Evolutionary conservation across 1,140 invertebrate species (phyloP), one percentile per base, ranked within the genome.

Genomic region (Sarcophaga peregrina): DNA sequence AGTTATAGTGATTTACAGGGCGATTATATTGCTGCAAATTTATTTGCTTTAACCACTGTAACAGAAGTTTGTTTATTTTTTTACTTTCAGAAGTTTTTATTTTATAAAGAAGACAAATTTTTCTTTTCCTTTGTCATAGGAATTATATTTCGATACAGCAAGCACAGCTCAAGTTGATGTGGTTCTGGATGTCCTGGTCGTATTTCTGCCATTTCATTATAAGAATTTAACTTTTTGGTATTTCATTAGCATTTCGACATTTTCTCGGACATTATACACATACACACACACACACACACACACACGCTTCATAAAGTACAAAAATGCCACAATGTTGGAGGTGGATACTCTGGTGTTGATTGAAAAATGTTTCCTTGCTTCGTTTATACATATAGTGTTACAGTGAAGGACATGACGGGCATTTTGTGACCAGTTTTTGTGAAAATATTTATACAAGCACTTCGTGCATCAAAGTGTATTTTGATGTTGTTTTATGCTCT

Each of bases 141-240:
- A 20, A 25, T 68, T 68, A 25, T 68, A 20, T 58, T 1, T 58
- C 54, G 10, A 25, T 68, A 25, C 6, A 37, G 25, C 25, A 37
- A n/a, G n/a, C n/a, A 7, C 17, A 68, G n/a, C 62, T 20, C 62
- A 20, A 7, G 52, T 58, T 58, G 15, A n/a, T n/a, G 15, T 13
- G 5, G n/a, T n/a, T 58, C 54, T 68, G 62, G 62, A 6, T 37
- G 25, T 37, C 62, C 17, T 5, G 15, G 3, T 68, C 25, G 25
- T 37, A 37, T 68, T 68, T 68, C 17, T 68, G 17, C 20, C 62
- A 20, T 68, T 68, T 68, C 62, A 68, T 68, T 68, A 68, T 25
- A 68, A 68, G 20, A 68, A 10, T 37, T 68, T 68, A 9, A 68
- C n/a, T 68, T 37, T 37, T 68, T 58, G 11, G 54, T 58, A 58